phyloP scores from a whole-genome alignment of 2,888 invertebrate species.

The Argynnis bischoffii region DNA sequence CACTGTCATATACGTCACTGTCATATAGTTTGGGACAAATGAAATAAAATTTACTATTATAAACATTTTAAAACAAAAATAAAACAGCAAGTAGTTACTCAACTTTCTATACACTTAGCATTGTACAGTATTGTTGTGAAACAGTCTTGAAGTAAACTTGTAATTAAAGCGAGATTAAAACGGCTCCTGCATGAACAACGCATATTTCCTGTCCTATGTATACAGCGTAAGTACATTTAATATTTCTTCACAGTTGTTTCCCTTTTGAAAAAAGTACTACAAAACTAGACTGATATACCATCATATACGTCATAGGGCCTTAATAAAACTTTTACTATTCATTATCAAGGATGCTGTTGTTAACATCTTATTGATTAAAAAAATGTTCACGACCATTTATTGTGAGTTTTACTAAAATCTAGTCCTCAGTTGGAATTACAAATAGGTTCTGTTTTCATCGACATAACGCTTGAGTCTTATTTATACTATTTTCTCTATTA shows the following conservation, averaged over 20 bases:
- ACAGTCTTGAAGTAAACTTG: constrained; percentile 13
- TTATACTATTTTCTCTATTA: too few relatives aligned
- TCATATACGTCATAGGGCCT: too few relatives aligned
- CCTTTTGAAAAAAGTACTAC: not conserved
- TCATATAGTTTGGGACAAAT: too few relatives aligned
- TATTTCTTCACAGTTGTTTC: constrained; percentile 1
- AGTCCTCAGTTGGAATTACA: too few relatives aligned
- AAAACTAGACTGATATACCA: not conserved
- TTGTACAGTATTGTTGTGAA: constrained; percentile 14
- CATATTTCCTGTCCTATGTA: not conserved
- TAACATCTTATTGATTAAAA: too few relatives aligned
- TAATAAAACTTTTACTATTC: too few relatives aligned
- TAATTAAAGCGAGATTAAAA: constrained; percentile 23
- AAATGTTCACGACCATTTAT: too few relatives aligned
- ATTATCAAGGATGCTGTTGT: too few relatives aligned
- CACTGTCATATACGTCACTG: too few relatives aligned
- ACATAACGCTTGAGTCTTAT: too few relatives aligned
- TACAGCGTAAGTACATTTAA: not conserved
- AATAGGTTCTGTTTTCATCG: too few relatives aligned
- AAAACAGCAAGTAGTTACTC: not conserved
- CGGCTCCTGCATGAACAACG: constrained; percentile 13
- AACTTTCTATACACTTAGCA: constrained; percentile 8
- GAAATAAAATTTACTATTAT: not conserved
- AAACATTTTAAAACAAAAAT: not conserved
- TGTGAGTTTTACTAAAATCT: too few relatives aligned